Evolutionary conservation across 2,888 invertebrate species (phyloP).

Genomic region (Tetheella fluctuosa): DNA sequence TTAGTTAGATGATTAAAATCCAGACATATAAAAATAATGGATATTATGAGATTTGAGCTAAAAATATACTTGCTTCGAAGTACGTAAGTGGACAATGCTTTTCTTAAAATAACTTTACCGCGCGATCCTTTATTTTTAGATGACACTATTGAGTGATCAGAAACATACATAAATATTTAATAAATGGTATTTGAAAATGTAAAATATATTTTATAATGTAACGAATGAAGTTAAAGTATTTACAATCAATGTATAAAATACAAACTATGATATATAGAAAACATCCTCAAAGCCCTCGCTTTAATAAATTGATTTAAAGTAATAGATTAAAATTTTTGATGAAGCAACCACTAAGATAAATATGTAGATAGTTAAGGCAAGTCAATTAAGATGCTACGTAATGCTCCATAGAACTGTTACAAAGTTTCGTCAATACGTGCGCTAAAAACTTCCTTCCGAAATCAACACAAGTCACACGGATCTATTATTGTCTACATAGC

Average conservation of each 20-base stretch:
- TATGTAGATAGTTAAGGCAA: not conserved
- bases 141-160: not conserved
- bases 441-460: slow-evolving; percentile 53
- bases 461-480: slow-evolving; percentile 48
- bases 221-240: too few relatives aligned
- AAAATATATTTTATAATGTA: too few relatives aligned
- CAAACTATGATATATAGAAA: too few relatives aligned
- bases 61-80: not conserved
- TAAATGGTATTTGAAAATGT: too few relatives aligned
- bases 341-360: not conserved
- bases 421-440: not conserved
- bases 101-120: slow-evolving; percentile 2
- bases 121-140: slow-evolving; percentile 12
- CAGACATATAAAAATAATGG: too few relatives aligned
- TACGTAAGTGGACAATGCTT: slow-evolving; percentile 6
- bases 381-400: not conserved
- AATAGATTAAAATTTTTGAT: not conserved
- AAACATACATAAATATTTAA: not conserved
- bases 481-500: slow-evolving; percentile 70
- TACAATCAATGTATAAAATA: too few relatives aligned
- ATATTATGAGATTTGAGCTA: not conserved
- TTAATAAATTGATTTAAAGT: too few relatives aligned
- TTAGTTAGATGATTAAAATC: too few relatives aligned
- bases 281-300: too few relatives aligned
- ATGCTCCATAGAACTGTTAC: not conserved